phyloP scores from a whole-genome alignment of 2,797 vertebrate species.

The Eutrigla gurnardus region DNA sequence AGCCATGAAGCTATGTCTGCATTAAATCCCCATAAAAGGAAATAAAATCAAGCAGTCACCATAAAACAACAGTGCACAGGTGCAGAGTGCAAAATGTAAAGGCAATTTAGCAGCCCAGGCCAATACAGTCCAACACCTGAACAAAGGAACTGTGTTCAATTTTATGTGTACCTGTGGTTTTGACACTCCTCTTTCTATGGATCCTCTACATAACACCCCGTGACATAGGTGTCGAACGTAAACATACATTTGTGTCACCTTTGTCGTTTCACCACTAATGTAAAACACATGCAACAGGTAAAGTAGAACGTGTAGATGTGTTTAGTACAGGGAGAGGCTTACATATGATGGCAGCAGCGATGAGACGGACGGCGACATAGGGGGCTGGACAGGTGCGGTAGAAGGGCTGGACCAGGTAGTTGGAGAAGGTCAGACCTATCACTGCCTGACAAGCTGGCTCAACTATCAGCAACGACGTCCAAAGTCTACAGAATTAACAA shows the following conservation, averaged over 20 bases:
- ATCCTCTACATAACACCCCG: no score
- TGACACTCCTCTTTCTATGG: not conserved
- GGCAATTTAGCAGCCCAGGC: no score
- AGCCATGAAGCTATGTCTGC: not conserved
- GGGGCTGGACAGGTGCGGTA: constrained; percentile 83
- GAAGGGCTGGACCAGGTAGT: constrained; percentile 86
- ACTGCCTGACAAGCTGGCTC: constrained; percentile 88
- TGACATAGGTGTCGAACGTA: no score
- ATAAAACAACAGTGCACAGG: not conserved
- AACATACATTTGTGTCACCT: not conserved
- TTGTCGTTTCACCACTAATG: not conserved
- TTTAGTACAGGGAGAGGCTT: constrained; percentile 44
- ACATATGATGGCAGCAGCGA: constrained; percentile 87
- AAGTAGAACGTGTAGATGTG: not conserved
- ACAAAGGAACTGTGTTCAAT: not conserved
- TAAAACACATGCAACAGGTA: constrained; percentile 1
- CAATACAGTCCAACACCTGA: not conserved
- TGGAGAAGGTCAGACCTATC: constrained; percentile 87
- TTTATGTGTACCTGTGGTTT: not conserved
- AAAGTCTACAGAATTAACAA: constrained; percentile 68
- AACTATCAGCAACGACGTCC: constrained; percentile 87
- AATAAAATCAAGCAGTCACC: not conserved
- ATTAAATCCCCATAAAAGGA: not conserved
- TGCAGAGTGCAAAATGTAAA: not conserved
- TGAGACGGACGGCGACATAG: constrained; percentile 81